A percentile compares a stretch with the other conserved stretches of the same genome.
These are phyloP conservation scores for Spongia lamella DNA, from an alignment of 37 sponge, comb jelly and placozoan species.

Conservation along the genomic window DNA sequence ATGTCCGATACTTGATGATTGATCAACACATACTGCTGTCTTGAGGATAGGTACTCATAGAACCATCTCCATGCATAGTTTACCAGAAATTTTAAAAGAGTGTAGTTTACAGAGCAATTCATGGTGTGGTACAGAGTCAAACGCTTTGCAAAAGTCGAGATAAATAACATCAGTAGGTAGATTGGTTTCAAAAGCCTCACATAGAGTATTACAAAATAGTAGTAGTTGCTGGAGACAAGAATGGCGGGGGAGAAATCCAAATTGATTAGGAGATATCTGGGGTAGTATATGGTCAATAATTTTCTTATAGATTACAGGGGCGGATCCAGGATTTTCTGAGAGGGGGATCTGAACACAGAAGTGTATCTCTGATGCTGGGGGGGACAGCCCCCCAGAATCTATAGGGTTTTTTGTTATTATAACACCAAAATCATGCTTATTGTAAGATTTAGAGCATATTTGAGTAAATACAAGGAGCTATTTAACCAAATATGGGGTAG, in stretches of 20 bases:
- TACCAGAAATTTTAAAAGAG: conserved; percentile 32
- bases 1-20: not conserved
- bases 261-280: conserved; percentile 21
- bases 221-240: conserved; percentile 11
- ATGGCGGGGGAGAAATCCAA: conserved; percentile 6
- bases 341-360: no score
- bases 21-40: conserved; percentile 8
- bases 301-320: no score
- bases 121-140: conserved; percentile 49
- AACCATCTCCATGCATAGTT: conserved; percentile 19
- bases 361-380: no score
- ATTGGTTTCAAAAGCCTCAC: not conserved
- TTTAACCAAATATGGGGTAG: no score
- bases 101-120: conserved; percentile 33
- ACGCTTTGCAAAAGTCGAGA: conserved; percentile 47
- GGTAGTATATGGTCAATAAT: no score
- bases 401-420: no score
- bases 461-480: no score
- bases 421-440: no score
- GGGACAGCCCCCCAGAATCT: no score
- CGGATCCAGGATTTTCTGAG: no score
- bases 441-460: no score
- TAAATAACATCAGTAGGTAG: conserved; percentile 16
- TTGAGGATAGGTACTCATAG: not conserved
- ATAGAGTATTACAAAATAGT: not conserved